phyloP scores from a whole-genome alignment of 2,888 invertebrate species.

The Campaea margaritaria region DNA sequence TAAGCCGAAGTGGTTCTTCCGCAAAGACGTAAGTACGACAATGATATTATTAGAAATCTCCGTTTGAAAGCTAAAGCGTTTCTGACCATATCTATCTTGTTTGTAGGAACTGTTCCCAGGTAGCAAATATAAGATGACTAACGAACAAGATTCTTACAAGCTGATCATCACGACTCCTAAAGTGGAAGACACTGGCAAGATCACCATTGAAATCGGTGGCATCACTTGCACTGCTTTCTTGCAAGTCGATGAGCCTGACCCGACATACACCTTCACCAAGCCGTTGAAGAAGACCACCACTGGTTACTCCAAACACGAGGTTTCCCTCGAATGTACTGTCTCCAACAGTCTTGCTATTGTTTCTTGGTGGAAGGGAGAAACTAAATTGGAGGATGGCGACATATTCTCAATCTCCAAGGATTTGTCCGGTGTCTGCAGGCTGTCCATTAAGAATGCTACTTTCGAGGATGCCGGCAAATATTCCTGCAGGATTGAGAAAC shows the following conservation, averaged over 20 bases:
- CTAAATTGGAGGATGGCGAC: constrained; percentile 92
- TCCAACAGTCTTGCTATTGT: constrained; percentile 97
- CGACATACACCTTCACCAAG: constrained; percentile 96
- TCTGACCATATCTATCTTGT: background rate
- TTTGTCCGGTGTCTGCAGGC: constrained; percentile 94
- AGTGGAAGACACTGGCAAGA: constrained; percentile 98
- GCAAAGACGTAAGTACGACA: constrained; percentile 92
- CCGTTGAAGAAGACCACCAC: constrained; percentile 94
- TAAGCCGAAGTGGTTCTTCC: constrained; percentile 96
- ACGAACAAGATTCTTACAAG: constrained; percentile 95
- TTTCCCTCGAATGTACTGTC: constrained; percentile 95
- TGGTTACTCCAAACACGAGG: constrained; percentile 96
- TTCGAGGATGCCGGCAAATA: constrained; percentile 96
- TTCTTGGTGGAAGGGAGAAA: constrained; percentile 95
- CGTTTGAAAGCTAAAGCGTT: background rate
- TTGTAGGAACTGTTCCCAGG: constrained; percentile 96
- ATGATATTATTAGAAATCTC: too few species aligned
- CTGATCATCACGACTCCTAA: constrained; percentile 95
- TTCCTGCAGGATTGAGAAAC: constrained; percentile 94
- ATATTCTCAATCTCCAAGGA: constrained; percentile 96
- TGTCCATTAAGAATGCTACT: constrained; percentile 92
- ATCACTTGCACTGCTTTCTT: constrained; percentile 95
- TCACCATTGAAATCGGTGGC: constrained; percentile 97
- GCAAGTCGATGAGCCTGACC: constrained; percentile 98
- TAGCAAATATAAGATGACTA: constrained; percentile 97